Evolutionary conservation across 2,797 vertebrate species (phyloP), one percentile per base, ranked within the genome.

Genomic region (Mus spretus): DNA sequence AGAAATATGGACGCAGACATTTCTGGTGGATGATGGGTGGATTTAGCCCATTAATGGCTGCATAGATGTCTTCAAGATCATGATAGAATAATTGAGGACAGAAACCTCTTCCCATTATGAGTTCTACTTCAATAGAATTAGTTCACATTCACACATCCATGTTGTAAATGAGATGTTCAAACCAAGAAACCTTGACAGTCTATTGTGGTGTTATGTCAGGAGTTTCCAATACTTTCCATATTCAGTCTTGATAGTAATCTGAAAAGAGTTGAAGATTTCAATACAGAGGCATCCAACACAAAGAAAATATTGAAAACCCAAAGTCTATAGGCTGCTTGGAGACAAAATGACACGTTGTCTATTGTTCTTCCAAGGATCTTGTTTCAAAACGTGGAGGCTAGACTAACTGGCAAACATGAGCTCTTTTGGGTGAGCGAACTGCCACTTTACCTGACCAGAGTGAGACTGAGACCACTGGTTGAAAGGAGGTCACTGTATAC

Each of bases 21-120:
- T 86, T n/a, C 78, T 67, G 34, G 57, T 0, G 1, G 53, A 15
- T 20, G 40, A 8, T 40, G 61, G 75, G 26, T 87, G 14, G 31
- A 91, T 13, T n/a, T n/a, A 8, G 57, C 0, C 4, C 12, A 67
- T 91, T 78, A 85, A 89, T 72, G n/a, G n/a, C 65, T 75, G 55
- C 91, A 57, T 67, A 85, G 72, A 90, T 91, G 63, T 91, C 82
- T 94, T 94, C 86, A 31, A 96, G 53, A n/a, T 1, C 11, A 78
- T 67, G 59, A 92, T 92, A 93, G 90, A 81, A 85, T 4, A 95
- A 37, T 57, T 0, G 0, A 47, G n/a, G 15, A 4, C 82, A 88
- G 81, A 95, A 19, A 57, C 47, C 61, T 44, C 37, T 37, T 57
- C 80, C 55, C 82, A 89, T 89, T 24, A 84, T 74, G 50, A 7